Evolutionary conservation across 2,797 vertebrate species (phyloP).

Genomic region (Tokudaia muenninki): DNA sequence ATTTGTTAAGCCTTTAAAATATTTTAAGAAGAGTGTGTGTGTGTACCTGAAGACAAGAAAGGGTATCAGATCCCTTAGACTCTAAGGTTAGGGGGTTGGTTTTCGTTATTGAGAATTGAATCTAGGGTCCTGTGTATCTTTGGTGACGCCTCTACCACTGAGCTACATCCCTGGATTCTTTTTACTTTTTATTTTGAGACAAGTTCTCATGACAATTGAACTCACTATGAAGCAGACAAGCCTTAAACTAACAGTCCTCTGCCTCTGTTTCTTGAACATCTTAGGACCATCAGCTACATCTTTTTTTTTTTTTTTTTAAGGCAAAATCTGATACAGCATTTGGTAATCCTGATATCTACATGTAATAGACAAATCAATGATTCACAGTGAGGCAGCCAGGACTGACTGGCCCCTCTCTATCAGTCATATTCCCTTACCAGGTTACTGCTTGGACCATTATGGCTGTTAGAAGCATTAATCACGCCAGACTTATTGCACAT

Average conservation of each 20-base stretch:
- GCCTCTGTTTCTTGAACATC: neutral
- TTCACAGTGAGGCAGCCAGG: neutral
- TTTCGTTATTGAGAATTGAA: neutral
- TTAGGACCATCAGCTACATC: neutral
- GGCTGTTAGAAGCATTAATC: neutral
- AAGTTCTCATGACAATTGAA: neutral
- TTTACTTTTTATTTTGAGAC: neutral
- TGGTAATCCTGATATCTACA: neutral
- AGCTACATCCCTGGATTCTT: neutral
- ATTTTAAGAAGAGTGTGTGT: neutral
- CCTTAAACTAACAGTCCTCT: neutral
- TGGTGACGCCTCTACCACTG: neutral
- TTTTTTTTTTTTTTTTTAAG: neutral
- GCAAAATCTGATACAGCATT: neutral
- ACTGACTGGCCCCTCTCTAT: neutral
- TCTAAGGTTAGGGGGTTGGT: neutral
- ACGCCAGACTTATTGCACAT: neutral
- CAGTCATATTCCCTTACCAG: neutral
- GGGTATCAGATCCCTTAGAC: neutral
- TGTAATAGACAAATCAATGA: neutral
- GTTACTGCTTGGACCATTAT: neutral
- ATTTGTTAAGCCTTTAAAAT: constrained; percentile 23
- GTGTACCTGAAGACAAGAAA: neutral
- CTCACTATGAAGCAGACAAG: neutral
- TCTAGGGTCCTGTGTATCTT: neutral